Evolutionary conservation across 2,113 vertebrate genomes (phyloP).

Genomic region (Motacilla tschutschensis): DNA sequence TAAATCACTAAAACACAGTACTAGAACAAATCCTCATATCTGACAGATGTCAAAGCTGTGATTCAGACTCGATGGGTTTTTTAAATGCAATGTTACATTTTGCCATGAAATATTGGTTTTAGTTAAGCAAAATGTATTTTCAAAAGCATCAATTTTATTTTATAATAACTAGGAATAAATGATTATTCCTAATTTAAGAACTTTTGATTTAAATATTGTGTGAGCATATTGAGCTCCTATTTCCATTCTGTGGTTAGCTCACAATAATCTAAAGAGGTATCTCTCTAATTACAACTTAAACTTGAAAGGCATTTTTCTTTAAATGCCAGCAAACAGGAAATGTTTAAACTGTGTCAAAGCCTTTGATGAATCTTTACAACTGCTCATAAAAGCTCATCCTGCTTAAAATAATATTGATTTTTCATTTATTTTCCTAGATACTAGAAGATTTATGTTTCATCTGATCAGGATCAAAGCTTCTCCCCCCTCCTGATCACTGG

Average conservation of each 20-base stretch:
- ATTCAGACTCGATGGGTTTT: not conserved
- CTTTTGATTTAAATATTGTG: not conserved
- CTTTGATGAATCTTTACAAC: slow-evolving; percentile 48
- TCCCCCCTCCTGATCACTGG: slow-evolving; percentile 38
- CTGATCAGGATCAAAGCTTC: slow-evolving; percentile 64
- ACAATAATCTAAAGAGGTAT: not conserved
- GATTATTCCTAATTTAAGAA: not conserved
- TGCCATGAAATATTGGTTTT: not conserved
- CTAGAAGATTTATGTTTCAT: slow-evolving; percentile 58
- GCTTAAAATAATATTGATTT: slow-evolving; percentile 64
- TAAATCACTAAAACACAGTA: not conserved
- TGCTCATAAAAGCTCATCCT: slow-evolving; percentile 62
- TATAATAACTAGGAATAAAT: not conserved
- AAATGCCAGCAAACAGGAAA: slow-evolving; percentile 48
- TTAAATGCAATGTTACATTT: not conserved
- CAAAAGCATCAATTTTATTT: not conserved
- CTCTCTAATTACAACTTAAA: slow-evolving; percentile 51
- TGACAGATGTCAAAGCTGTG: slow-evolving; percentile 14
- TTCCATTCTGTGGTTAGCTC: not conserved
- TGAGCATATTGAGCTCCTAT: not conserved
- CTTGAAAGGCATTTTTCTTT: slow-evolving; percentile 50
- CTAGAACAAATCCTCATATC: not conserved
- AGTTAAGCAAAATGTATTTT: not conserved
- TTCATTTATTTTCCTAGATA: slow-evolving; percentile 60
- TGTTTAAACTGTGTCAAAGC: slow-evolving; percentile 47